A percentile compares a stretch with the other conserved stretches of the same genome.
Conservation (phyloP, 64 coral and sea anemone species). For the Anthopleura sola region DNA sequence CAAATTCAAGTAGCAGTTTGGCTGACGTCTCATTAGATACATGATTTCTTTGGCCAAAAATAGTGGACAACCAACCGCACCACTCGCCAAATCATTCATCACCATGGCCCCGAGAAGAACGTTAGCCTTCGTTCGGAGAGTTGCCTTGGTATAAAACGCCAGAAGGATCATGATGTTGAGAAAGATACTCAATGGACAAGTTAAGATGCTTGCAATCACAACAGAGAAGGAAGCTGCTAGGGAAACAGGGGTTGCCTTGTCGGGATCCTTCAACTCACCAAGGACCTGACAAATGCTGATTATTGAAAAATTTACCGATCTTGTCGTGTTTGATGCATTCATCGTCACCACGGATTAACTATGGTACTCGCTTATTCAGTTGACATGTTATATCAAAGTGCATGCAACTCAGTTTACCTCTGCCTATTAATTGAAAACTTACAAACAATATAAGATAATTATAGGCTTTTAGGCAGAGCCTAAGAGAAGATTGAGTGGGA, state of each 20-base stretch:
- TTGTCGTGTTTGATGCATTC: too few species aligned
- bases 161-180: neutral
- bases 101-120: neutral
- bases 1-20: neutral
- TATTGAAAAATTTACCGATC: too few species aligned
- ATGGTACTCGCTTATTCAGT: too few species aligned
- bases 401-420: too few species aligned
- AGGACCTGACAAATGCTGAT: neutral
- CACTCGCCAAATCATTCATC: neutral
- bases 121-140: neutral
- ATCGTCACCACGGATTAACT: too few species aligned
- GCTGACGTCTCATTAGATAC: neutral
- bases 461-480: too few species aligned
- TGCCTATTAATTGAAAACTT: too few species aligned
- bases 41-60: slow-evolving; percentile 1
- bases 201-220: neutral
- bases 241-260: neutral
- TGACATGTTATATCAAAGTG: too few species aligned
- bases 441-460: too few species aligned
- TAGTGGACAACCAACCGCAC: neutral
- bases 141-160: neutral
- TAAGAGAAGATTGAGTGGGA: too few species aligned
- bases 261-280: neutral
- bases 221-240: neutral
- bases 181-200: neutral